phyloP scores from a whole-genome alignment of 2,888 invertebrate species.

The Apeira syringaria region DNA sequence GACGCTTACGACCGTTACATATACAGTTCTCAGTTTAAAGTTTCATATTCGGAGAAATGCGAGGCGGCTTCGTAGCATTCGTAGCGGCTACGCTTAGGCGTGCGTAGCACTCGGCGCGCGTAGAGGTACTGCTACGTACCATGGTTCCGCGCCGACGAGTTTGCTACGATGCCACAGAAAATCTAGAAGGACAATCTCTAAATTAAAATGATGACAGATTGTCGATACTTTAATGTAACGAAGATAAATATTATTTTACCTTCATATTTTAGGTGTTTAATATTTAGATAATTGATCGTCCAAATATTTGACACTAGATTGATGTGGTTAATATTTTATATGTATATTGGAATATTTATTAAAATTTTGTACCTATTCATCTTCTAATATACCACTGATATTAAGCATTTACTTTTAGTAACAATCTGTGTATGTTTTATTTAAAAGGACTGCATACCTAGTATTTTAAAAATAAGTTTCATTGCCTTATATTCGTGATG shows the following conservation, averaged over 20 bases:
- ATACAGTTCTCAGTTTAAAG: slow-evolving; percentile 18
- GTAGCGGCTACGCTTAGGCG: slow-evolving; percentile 42
- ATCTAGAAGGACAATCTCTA: not conserved
- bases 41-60: slow-evolving; percentile 25
- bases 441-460: too few species aligned
- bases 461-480: too few species aligned
- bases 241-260: not conserved
- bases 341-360: too few species aligned
- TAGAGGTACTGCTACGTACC: slow-evolving; percentile 49
- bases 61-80: slow-evolving; percentile 4
- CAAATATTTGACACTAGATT: not conserved
- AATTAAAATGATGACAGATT: slow-evolving; percentile 7
- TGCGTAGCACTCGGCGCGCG: slow-evolving; percentile 50
- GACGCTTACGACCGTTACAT: not conserved
- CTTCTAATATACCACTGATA: too few species aligned
- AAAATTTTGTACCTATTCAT: too few species aligned
- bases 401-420: too few species aligned
- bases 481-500: too few species aligned
- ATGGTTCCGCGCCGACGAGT: slow-evolving; percentile 29
- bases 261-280: not conserved
- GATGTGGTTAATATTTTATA: not conserved
- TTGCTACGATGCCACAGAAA: slow-evolving; percentile 16
- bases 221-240: slow-evolving; percentile 13
- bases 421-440: too few species aligned
- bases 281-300: not conserved